Evolutionary conservation across 1,140 invertebrate species (phyloP).

Genomic region (Brachionus plicatilis): DNA sequence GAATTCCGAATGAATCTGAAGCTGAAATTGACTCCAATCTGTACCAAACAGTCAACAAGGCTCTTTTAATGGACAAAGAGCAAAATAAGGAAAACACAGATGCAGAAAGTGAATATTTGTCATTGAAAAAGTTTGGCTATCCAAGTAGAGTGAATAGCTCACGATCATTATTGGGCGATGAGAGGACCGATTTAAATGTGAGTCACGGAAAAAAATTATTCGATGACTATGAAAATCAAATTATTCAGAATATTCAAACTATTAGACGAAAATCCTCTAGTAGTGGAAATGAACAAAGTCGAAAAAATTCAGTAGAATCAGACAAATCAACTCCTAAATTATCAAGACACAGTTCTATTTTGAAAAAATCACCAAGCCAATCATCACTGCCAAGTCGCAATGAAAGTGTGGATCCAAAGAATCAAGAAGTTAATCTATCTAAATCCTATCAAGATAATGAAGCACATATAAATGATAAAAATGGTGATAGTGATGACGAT

Average conservation of each 20-base stretch:
- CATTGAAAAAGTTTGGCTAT: conserved; percentile 19
- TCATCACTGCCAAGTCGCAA: neutral
- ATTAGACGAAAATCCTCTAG: neutral
- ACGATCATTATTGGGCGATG: neutral
- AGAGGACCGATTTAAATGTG: neutral
- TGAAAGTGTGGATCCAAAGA: neutral
- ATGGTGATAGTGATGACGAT: neutral
- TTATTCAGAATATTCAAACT: conserved; percentile 7
- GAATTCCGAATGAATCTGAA: neutral
- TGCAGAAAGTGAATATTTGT: neutral
- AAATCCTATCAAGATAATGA: neutral
- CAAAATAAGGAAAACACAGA: conserved; percentile 1
- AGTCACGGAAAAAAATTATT: neutral
- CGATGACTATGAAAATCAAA: conserved; percentile 15
- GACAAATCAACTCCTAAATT: neutral
- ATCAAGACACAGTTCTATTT: neutral
- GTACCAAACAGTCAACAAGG: conserved; percentile 4
- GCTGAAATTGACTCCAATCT: neutral
- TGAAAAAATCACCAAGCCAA: conserved; percentile 14
- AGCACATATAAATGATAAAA: neutral
- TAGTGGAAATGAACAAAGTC: neutral
- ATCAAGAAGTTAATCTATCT: neutral
- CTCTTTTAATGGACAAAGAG: conserved; percentile 5
- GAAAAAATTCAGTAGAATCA: conserved; percentile 18
- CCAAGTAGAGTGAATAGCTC: neutral